A percentile compares a stretch with the other conserved stretches of the same genome.
phyloP scores from a whole-genome alignment of 2,113 vertebrate species.

The Sorex araneus region DNA sequence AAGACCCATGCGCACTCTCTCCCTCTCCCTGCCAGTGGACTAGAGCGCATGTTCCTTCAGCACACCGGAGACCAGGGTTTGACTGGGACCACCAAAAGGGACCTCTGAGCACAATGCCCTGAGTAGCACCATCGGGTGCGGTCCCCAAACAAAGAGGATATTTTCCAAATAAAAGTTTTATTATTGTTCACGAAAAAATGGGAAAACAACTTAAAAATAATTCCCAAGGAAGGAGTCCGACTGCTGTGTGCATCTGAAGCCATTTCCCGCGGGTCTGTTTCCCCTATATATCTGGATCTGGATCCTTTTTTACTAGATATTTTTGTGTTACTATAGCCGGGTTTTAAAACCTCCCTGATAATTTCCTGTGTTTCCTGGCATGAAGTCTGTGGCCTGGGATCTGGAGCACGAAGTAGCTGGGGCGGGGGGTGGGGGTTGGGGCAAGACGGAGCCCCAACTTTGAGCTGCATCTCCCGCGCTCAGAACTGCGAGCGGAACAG shows the following conservation, averaged over 20 bases:
- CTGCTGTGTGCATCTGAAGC: not conserved
- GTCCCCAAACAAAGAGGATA: not conserved
- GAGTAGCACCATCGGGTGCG: too few relatives aligned
- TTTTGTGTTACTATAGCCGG: not conserved
- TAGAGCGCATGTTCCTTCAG: too few relatives aligned
- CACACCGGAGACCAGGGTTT: too few relatives aligned
- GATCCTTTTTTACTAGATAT: not conserved
- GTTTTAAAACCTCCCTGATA: not conserved
- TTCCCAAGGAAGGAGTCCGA: slow-evolving; percentile 20
- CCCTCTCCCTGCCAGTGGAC: too few relatives aligned
- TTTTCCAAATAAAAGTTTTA: not conserved
- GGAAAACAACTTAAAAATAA: not conserved
- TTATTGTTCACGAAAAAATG: not conserved
- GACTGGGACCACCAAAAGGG: too few relatives aligned
- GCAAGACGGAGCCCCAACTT: not conserved
- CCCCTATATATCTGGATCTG: not conserved
- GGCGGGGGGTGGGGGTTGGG: not conserved
- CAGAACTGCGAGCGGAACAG: not conserved
- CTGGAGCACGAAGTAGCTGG: not conserved
- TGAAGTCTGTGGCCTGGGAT: not conserved
- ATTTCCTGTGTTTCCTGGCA: slow-evolving; percentile 39
- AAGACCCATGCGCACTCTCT: too few relatives aligned
- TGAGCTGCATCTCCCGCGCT: slow-evolving; percentile 5
- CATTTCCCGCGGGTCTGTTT: not conserved
- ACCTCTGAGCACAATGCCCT: too few relatives aligned